Evolutionary conservation across 1,140 invertebrate species (phyloP), one percentile per base, ranked within the genome.

Genomic region (Sarcophaga peregrina): DNA sequence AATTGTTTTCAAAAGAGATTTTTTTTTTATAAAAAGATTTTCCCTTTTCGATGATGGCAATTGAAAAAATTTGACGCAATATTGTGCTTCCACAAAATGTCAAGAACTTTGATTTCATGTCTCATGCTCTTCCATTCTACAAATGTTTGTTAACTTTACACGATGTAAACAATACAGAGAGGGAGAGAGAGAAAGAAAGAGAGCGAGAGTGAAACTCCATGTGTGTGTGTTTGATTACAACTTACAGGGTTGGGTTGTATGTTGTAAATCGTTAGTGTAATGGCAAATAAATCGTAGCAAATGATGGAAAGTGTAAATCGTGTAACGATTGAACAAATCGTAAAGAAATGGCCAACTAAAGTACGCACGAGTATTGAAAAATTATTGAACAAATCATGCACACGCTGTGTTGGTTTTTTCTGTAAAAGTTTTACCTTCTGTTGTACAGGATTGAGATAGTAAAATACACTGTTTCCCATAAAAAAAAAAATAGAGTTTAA

Each of bases 41-140:
- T 37, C 25, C 25, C 25, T 37, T 37, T 37, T 37, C 25, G 1
- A 37, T 37, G 25, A 37, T 37, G 25, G 25, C 25, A 37, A 8
- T 20, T 25, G 62, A 6, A 68, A 68, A 20, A 68, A 9, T 6
- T 7, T 20, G 20, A 68, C 10, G 20, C 20, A n/a, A n/a, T 58
- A 58, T 13, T 48, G 74, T 48, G 45, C 48, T 48, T n/a, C 8
- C 13, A n/a, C n/a, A n/a, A 78, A 78, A 78, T 78, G 75, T 78
- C 75, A 78, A 78, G 75, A 78, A 78, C 75, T 78, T 50, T 78
- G 75, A 78, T 78, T 78, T 78, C 25, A 78, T 78, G 75, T 50
- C 25, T 37, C 75, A 78, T 78, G 75, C 20, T 68, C 3, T 68
- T 37, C 25, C 25, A 37, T 37, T 17, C n/a, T 9, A 68, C 17